Base-by-base conservation (phyloP, 30 jellyfish, hydroid and myxozoan genomes). In the Turritopsis dohrnii region DNA sequence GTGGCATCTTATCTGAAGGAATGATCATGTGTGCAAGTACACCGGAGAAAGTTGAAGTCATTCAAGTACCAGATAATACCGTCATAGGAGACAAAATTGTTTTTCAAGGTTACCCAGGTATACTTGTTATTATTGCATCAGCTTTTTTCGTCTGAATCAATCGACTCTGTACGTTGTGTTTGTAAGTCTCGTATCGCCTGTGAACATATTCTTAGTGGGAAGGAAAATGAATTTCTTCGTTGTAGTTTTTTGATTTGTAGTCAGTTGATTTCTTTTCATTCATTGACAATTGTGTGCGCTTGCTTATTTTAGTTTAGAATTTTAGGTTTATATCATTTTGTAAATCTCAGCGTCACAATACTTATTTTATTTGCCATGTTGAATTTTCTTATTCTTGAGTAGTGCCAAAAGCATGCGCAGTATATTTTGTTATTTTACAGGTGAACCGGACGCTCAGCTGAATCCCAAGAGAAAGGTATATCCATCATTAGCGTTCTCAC, bases 11-110 rank as follows among this genome's bases (percentile, higher is more conserved):
- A 31, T 95, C 99, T 13, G 91, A 95, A 80, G 99, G 99, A 71
- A 95, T 95, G 99, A 95, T 95, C 77, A 87, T 95, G 97, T 89
- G 97, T 72, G 99, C 99, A 28, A 83, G 96, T 21, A 79, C 95
- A 52, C 97, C 96, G 21, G 97, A 90, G 28, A 84, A 87, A 29
- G 97, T 90, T 21, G 90, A 90, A 88, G 92, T 94, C 31, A 23
- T 95, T 7, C 72, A 30, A 31, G 93, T 85, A 1, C 99, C 99
- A 21, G 80, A 76, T 1, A 81, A 81, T 29, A 89, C 97, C 7
- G 87, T 29, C 16, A 84, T 88, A 72, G 99, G 99, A 0, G 97
- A 89, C 52, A 66, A 82, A 53, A 96, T 95, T 26, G 79, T 74
- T 22, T 84, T 89, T 60, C 81, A 80, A 54, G 96, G 90, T 4